Percentiles rank a stretch among this genome's conserved stretches.
Evolutionary conservation across 2,888 invertebrate species (phyloP).

Genomic region (Lycia hirtaria): DNA sequence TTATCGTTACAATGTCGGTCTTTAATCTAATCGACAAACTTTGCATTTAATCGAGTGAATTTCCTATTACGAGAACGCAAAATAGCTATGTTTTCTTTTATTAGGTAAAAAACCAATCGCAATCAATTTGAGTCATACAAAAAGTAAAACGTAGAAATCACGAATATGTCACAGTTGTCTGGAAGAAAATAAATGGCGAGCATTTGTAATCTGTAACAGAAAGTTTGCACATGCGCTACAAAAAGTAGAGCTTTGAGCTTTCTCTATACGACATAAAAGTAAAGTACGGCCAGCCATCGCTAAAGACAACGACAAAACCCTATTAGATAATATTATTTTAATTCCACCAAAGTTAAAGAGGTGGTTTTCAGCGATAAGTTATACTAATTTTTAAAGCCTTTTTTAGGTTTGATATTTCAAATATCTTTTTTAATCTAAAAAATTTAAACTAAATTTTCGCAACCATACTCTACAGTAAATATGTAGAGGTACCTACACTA

Average conservation of each 20-base stretch:
- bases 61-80: constrained; percentile 10
- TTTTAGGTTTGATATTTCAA: no score
- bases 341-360: no score
- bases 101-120: background rate
- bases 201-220: background rate
- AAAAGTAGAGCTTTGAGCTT: background rate
- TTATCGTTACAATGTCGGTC: constrained; percentile 17
- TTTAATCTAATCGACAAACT: constrained; percentile 25
- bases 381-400: no score
- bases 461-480: no score
- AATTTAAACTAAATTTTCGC: no score
- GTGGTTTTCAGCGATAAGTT: no score
- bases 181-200: background rate
- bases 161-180: background rate
- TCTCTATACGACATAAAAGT: background rate
- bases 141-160: background rate
- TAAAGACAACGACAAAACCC: no score
- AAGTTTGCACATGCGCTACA: background rate
- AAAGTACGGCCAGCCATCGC: no score
- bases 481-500: background rate
- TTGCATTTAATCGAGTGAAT: constrained; percentile 24
- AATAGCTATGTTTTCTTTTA: background rate
- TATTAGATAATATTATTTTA: no score
- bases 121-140: background rate
- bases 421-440: no score